A percentile compares a stretch with the other conserved stretches of the same genome.
These are phyloP conservation scores for Lymantria monacha DNA, from an alignment of 2,888 invertebrate genomes.

Conservation along the genomic window DNA sequence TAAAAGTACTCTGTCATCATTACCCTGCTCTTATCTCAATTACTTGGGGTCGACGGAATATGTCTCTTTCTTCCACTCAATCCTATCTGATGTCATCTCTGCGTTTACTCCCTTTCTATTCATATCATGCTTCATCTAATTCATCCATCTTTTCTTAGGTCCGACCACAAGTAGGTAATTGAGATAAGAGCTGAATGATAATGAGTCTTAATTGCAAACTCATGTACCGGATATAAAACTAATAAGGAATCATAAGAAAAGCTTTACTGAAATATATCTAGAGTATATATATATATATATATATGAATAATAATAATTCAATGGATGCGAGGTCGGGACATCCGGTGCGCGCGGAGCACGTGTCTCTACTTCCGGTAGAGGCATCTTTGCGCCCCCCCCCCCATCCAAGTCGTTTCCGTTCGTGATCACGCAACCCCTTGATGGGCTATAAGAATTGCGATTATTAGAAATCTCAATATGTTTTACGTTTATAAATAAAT, in stretches of 20 bases:
- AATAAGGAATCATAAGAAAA: slow-evolving; percentile 20
- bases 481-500: neutral
- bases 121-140: no score
- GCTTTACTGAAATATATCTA: slow-evolving; percentile 13
- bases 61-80: no score
- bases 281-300: slow-evolving; percentile 24
- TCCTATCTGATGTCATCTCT: no score
- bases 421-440: slow-evolving; percentile 73
- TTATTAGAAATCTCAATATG: slow-evolving; percentile 1
- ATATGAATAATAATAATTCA: slow-evolving; percentile 73
- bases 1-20: no score
- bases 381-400: slow-evolving; percentile 72
- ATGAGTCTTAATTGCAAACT: slow-evolving; percentile 29
- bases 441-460: slow-evolving; percentile 46
- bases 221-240: slow-evolving; percentile 29
- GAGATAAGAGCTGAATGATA: neutral
- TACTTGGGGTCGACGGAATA: no score
- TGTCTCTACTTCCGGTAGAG: slow-evolving; percentile 74
- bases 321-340: slow-evolving; percentile 68
- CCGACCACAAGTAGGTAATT: no score
- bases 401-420: slow-evolving; percentile 58
- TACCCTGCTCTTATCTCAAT: no score
- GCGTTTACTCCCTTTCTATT: no score
- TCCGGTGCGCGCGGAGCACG: slow-evolving; percentile 77
- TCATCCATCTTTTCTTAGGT: no score